Conservation (phyloP, 2,888 invertebrate genomes). For the Euplagia quadripunctaria region DNA sequence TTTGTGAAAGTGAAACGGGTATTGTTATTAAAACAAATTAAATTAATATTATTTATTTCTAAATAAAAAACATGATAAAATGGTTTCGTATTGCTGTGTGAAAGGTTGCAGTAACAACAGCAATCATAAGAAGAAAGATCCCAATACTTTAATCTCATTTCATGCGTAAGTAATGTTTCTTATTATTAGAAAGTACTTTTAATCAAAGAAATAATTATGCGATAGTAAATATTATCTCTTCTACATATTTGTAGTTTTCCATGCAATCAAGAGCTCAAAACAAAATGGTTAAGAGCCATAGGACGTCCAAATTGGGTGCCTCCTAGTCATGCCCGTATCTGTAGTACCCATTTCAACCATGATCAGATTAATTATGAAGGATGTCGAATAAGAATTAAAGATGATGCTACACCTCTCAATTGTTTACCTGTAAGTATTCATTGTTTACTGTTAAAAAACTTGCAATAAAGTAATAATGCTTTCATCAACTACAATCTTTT, state of each 20-base stretch:
- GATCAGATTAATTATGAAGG: slow-evolving; percentile 54
- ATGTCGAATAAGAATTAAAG: slow-evolving; percentile 50
- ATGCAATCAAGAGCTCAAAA: slow-evolving; percentile 44
- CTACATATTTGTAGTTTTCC: slow-evolving; percentile 49
- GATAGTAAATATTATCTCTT: neutral
- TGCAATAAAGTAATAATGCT: no score
- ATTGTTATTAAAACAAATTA: slow-evolving; percentile 2
- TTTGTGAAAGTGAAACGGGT: neutral
- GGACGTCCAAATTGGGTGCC: slow-evolving; percentile 60
- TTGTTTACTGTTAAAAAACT: no score
- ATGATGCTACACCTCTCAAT: slow-evolving; percentile 53
- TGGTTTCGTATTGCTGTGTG: slow-evolving; percentile 62
- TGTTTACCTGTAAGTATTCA: slow-evolving; percentile 53
- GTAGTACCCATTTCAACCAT: slow-evolving; percentile 55
- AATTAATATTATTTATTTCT: neutral
- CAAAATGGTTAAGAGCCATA: slow-evolving; percentile 60
- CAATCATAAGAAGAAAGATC: slow-evolving; percentile 50
- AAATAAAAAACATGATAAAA: slow-evolving; percentile 33
- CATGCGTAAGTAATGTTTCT: slow-evolving; percentile 49
- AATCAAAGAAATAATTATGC: neutral
- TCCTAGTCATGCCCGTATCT: slow-evolving; percentile 51
- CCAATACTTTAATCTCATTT: slow-evolving; percentile 47
- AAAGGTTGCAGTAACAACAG: slow-evolving; percentile 57
- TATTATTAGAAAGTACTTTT: neutral
- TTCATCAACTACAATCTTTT: no score